Base-by-base conservation (phyloP, 2,797 vertebrate genomes). In the Setipinna tenuifilis region DNA sequence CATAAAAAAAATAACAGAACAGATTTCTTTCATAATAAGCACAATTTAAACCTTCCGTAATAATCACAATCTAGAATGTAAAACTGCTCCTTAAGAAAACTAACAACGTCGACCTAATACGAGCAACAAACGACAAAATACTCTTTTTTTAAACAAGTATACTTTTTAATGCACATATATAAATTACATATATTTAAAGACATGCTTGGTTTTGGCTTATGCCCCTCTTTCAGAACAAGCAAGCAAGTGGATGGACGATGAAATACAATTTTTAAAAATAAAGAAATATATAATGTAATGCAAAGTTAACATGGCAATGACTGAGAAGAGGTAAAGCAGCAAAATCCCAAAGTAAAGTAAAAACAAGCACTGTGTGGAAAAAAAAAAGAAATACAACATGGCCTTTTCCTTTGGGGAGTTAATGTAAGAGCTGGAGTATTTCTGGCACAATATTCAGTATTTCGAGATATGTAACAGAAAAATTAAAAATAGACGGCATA, bases 161-260 rank as follows among this genome's bases (percentile, higher is more conserved):
- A 78, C 9, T 78, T 89, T 95, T 95, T 94, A 94, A 95, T 95
- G 94, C 94, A 93, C 86, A 91, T 93, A 94, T 94, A 95, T 95
- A 95, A 94, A 95, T 94, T 93, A 90, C 87, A 89, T 90, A 94
- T 91, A 93, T 94, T 92, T 94, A 91, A 92, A 90, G 90, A 93
- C 91, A 91, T 93, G 93, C 91, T 95, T 91, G 87, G 93, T 91
- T 94, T 95, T 94, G 93, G 94, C 91, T 92, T 94, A 85, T 92
- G 89, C 84, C 85, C 83, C 85, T 87, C 90, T 91, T 93, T 92
- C 82, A 78, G 91, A 89, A 92, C 90, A 94, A 94, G 92, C 87
- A 91, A 94, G 90, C 92, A 92, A 93, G 92, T 90, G 88, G 90
- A 88, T 92, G 90, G 86, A 91, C 89, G 89, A 86, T 93, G 87